A percentile compares a stretch with the other conserved stretches of the same genome.
Evolutionary conservation across 2,888 invertebrate genomes (phyloP).

Genomic region (Xanthia icteritia): DNA sequence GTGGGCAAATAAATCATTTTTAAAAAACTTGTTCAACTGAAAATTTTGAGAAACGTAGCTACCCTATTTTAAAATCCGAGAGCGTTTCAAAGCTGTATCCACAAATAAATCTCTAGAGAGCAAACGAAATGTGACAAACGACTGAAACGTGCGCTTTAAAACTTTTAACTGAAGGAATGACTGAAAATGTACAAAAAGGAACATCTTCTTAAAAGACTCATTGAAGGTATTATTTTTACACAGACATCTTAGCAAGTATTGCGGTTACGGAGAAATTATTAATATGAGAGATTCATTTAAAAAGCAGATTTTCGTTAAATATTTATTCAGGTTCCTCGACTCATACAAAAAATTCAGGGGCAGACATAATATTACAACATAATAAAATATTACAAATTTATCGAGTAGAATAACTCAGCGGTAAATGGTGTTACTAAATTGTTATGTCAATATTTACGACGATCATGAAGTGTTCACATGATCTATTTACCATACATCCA

Average conservation of each 20-base stretch:
- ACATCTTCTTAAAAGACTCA: not conserved
- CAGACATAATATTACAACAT: not conserved
- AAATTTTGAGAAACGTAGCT: not conserved
- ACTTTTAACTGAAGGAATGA: not conserved
- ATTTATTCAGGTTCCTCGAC: not conserved
- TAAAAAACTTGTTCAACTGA: not conserved
- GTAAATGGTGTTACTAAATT: not conserved
- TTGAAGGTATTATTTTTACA: not conserved
- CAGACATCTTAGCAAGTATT: not conserved
- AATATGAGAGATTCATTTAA: not conserved
- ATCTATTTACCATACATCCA: slow-evolving; percentile 21
- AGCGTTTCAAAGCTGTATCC: not conserved
- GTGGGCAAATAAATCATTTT: not conserved
- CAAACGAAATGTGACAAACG: slow-evolving; percentile 9
- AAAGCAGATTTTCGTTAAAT: not conserved
- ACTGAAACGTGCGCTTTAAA: slow-evolving; percentile 17
- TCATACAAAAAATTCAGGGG: not conserved
- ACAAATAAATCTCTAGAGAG: slow-evolving; percentile 21
- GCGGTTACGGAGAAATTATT: not conserved
- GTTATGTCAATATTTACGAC: slow-evolving; percentile 21
- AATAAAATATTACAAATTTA: not conserved
- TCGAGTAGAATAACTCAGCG: not conserved
- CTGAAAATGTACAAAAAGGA: not conserved
- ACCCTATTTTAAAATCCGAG: not conserved
- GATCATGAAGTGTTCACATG: slow-evolving; percentile 14